Percentiles rank a stretch among this genome's conserved stretches.
Conservation (phyloP, 2,797 vertebrate species). For the Choloepus didactylus region DNA sequence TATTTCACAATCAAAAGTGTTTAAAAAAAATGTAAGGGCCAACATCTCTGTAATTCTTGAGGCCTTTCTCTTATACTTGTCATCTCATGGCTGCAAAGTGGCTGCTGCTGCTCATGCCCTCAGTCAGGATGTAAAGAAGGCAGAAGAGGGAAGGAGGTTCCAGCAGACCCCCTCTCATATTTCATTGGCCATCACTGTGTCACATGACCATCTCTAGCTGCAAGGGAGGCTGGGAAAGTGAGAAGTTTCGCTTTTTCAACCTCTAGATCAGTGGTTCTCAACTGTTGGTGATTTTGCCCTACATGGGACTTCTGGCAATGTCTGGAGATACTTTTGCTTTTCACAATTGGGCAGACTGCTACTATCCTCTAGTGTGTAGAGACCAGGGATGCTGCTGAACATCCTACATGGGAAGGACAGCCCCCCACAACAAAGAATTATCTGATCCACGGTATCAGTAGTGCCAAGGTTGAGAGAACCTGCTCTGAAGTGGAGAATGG, state of each 20-base stretch:
- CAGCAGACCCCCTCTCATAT: neutral
- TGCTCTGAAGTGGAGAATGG: neutral
- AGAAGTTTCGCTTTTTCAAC: neutral
- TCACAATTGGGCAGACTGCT: neutral
- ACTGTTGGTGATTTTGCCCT: neutral
- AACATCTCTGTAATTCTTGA: neutral
- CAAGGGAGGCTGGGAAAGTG: neutral
- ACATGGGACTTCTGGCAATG: neutral
- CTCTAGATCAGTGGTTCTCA: slow-evolving; percentile 1
- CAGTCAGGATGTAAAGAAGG: neutral
- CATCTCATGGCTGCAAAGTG: neutral
- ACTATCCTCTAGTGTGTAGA: neutral
- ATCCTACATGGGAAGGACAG: neutral
- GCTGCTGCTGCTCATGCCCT: neutral
- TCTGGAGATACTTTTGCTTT: neutral
- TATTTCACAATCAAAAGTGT: too few relatives aligned
- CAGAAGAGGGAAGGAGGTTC: neutral
- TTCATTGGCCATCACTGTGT: neutral
- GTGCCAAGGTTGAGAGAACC: neutral
- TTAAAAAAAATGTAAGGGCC: neutral
- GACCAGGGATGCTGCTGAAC: neutral
- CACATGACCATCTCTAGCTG: neutral
- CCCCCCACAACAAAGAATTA: neutral
- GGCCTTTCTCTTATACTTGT: neutral
- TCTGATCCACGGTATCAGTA: neutral